Base-by-base conservation (phyloP, 2,113 vertebrate species). In the Montifringilla adamsi region DNA sequence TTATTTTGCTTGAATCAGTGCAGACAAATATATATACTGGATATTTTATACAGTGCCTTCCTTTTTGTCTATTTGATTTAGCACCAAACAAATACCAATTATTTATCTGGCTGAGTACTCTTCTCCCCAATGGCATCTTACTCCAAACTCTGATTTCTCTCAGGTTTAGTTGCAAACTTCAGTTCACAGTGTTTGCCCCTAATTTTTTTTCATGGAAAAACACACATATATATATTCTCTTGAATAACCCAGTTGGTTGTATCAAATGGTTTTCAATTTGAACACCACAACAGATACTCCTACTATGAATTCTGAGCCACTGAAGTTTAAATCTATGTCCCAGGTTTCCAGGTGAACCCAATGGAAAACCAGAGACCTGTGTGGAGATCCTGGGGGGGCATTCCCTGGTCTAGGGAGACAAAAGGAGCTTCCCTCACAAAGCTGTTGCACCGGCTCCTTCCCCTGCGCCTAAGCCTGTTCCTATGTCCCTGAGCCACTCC, bases 221-320 rank as follows among this genome's bases (percentile, higher is more conserved):
- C 23, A n/a, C 1, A 41, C 39, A 9, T 28, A 35, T 17, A 31
- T 5, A 35, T 35, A 15, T 12, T 76, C 15, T 82, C 13, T 56
- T 52, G 11, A 77, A 82, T 0, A 0, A 60, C 4, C 1, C 39
- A 59, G 16, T 3, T 15, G 2, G 9, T 44, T 82, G 39, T 27
- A 69, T 28, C 13, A 69, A n/a, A 26, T 8, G 4, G 2, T 56
- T 90, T 90, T 77, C 30, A 69, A n/a, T 60, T 13, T 68, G 37
- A 84, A 39, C 15, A 66, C 17, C 9, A 19, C 12, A 30, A 20
- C 7, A 86, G 33, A 86, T 23, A 60, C 2, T 52, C 7, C 49
- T 85, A 24, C 27, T 16, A 20, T 11, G 27, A 91, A 52, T 60
- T 91, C n/a, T 24, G 13, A 66, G 26, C 7, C 49, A 66, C 17